Conservation (phyloP, 2,888 invertebrate genomes). For the Phyto melanocephala region DNA sequence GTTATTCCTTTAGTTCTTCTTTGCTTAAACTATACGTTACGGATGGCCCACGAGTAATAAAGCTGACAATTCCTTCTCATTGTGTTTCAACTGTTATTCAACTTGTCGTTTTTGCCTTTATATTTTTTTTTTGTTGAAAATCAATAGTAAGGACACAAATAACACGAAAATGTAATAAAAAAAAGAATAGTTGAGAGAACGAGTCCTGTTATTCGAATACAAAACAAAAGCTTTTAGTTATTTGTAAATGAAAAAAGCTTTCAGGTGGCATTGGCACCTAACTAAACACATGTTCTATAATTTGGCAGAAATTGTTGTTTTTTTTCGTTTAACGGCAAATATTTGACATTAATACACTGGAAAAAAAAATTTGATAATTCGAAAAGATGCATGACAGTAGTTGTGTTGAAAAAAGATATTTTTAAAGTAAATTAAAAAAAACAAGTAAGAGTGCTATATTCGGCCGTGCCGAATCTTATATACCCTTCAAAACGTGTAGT, state of each 20-base stretch:
- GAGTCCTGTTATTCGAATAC: constrained; percentile 53
- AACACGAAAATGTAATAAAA: not conserved
- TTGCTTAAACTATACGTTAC: constrained; percentile 67
- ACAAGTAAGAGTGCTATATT: too few species aligned
- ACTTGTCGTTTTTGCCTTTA: constrained; percentile 58
- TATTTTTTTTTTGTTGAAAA: constrained; percentile 67
- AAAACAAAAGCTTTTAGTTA: constrained; percentile 32
- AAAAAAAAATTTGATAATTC: too few species aligned
- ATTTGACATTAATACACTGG: constrained; percentile 1
- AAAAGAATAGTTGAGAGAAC: constrained; percentile 67
- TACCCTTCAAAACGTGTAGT: too few species aligned
- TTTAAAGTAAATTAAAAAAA: too few species aligned
- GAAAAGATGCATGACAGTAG: too few species aligned
- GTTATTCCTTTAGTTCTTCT: constrained; percentile 67
- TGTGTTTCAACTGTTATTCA: constrained; percentile 67
- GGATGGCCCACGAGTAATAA: constrained; percentile 68
- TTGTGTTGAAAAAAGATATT: too few species aligned
- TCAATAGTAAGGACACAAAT: constrained; percentile 64
- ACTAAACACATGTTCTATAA: constrained; percentile 46
- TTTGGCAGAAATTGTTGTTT: constrained; percentile 39
- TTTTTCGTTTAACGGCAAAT: not conserved
- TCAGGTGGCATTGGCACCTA: constrained; percentile 10
- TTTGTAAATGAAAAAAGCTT: constrained; percentile 49
- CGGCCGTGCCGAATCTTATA: too few species aligned
- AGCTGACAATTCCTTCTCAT: constrained; percentile 67